phyloP scores from a whole-genome alignment of 1,140 invertebrate species.

The Augochlora pura region DNA sequence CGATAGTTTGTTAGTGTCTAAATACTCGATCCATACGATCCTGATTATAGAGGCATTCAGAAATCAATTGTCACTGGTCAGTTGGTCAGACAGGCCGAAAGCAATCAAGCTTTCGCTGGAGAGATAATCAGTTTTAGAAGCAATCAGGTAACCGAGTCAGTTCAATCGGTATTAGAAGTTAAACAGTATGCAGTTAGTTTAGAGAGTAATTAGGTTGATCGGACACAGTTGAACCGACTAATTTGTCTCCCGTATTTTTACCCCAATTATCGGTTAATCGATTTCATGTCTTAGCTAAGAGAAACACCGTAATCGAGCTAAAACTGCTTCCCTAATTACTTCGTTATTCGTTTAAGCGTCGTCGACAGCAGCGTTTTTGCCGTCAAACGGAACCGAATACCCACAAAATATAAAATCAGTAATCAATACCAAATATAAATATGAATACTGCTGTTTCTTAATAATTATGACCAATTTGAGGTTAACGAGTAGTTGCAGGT shows the following conservation, averaged over 20 bases:
- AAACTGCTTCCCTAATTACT: too few relatives aligned
- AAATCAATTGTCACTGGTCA: conserved; percentile 3
- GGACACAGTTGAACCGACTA: neutral
- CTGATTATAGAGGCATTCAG: neutral
- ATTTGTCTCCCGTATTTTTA: neutral
- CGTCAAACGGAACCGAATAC: too few relatives aligned
- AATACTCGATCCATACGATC: neutral
- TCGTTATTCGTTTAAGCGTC: too few relatives aligned
- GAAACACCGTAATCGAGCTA: neutral
- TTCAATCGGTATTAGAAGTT: conserved; percentile 3
- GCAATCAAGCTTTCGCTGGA: conserved; percentile 3
- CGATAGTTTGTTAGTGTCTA: neutral
- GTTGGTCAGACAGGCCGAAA: conserved; percentile 3
- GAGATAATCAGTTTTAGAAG: conserved; percentile 4
- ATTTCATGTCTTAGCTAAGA: neutral
- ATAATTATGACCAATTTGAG: too few relatives aligned
- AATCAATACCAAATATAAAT: too few relatives aligned
- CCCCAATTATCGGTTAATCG: neutral
- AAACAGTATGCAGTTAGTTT: conserved; percentile 4
- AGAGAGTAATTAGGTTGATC: neutral
- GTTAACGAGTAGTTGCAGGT: too few relatives aligned
- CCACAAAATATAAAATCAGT: too few relatives aligned
- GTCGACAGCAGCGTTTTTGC: too few relatives aligned
- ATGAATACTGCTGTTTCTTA: too few relatives aligned
- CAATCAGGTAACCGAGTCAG: conserved; percentile 1